These are phyloP conservation scores for Acronicta aceris DNA, from an alignment of 2,888 invertebrate species.

Conservation along the genomic window DNA sequence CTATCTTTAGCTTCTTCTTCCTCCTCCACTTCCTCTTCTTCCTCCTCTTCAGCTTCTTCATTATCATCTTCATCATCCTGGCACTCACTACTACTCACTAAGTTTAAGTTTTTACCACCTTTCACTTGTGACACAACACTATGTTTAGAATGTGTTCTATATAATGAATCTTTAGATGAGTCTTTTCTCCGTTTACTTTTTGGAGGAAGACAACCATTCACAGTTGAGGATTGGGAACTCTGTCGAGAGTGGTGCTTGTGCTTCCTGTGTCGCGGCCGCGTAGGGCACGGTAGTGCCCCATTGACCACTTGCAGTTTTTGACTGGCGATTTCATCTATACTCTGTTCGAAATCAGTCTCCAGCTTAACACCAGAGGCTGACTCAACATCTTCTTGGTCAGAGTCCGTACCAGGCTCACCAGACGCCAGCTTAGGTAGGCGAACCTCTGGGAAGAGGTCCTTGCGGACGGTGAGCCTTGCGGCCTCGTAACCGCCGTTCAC, in stretches of 20 bases:
- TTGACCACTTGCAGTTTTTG: conserved; percentile 79
- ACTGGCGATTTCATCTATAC: conserved; percentile 84
- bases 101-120: conserved; percentile 87
- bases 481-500: conserved; percentile 86
- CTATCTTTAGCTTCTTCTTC: conserved; percentile 66
- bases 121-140: conserved; percentile 80
- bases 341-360: conserved; percentile 87
- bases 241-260: conserved; percentile 82
- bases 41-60: conserved; percentile 63
- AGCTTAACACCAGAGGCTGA: conserved; percentile 81
- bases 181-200: conserved; percentile 82
- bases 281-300: conserved; percentile 74
- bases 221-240: conserved; percentile 69
- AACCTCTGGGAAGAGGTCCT: conserved; percentile 85
- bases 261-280: conserved; percentile 79
- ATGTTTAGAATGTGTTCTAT: conserved; percentile 76
- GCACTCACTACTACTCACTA: conserved; percentile 87
- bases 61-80: conserved; percentile 74
- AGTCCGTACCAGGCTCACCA: conserved; percentile 65
- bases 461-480: conserved; percentile 85
- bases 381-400: conserved; percentile 72
- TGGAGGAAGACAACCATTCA: conserved; percentile 79
- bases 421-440: conserved; percentile 69
- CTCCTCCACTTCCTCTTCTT: conserved; percentile 59
- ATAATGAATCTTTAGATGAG: conserved; percentile 77